Percentiles rank a stretch among this genome's conserved stretches.
These are phyloP conservation scores for Temnothorax unifasciatus DNA, from an alignment of 2,888 invertebrate genomes.

Conservation along the genomic window DNA sequence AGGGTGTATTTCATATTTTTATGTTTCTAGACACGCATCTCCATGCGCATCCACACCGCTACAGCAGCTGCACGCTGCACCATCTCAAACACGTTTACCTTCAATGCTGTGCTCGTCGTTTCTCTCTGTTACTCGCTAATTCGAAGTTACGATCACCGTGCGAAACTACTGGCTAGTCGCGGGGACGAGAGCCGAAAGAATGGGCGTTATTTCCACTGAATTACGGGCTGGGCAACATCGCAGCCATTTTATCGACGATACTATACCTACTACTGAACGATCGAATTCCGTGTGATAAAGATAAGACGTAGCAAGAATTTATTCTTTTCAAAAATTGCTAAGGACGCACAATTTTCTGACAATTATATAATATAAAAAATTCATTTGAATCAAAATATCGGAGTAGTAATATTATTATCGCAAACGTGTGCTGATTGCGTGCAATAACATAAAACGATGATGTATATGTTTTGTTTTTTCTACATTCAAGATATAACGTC, in stretches of 20 bases:
- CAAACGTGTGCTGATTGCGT: background rate
- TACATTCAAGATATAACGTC: background rate
- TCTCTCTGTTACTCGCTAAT: constrained; percentile 56
- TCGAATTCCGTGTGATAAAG: background rate
- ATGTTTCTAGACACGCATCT: constrained; percentile 6
- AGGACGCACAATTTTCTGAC: background rate
- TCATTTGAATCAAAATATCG: background rate
- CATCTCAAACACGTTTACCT: constrained; percentile 19
- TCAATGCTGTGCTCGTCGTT: constrained; percentile 31
- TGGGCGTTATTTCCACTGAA: constrained; percentile 10
- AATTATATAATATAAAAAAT: background rate
- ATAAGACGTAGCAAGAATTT: background rate
- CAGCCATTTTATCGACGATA: background rate
- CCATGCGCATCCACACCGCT: background rate
- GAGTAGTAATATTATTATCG: background rate
- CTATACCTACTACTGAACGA: background rate
- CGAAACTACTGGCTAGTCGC: background rate
- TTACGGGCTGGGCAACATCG: background rate
- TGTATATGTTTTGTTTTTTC: background rate
- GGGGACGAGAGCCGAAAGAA: background rate
- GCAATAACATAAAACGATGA: background rate
- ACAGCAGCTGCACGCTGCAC: background rate
- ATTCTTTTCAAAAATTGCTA: background rate
- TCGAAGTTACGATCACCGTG: constrained; percentile 32
- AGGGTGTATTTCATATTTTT: constrained; percentile 5